Evolutionary conservation across 1,140 invertebrate species (phyloP), one percentile per base, ranked within the genome.

Genomic region (Micrasema minimum): DNA sequence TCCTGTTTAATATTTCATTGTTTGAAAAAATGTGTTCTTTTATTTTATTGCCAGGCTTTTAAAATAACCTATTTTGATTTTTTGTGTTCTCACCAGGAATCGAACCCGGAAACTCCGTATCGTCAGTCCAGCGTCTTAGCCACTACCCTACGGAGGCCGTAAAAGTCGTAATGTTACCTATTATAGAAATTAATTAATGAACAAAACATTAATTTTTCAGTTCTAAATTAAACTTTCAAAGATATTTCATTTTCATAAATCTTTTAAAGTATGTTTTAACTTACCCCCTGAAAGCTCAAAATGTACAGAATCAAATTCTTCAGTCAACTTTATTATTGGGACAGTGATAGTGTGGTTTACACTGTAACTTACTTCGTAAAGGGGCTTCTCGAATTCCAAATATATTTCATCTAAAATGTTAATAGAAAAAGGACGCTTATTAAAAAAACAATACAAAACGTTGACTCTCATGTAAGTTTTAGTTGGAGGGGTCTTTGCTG

Each of bases 401-500:
- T 22, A 43, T 22, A 20, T 26, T 62, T 41, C 57, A 45, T n/a
- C 41, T 43, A 23, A 23, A 62, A 10, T n/a, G 1, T n/a, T 26
- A 4, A 64, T 18, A 64, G 12, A 6, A 20, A 2, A 2, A 18
- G 0, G 45, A 11, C 18, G 43, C 5, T 14, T 5, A 16, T 16
- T 7, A 45, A 45, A 45, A 45, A 45, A 45, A 0, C 43, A 38
- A 38, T 5, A 5, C 5, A 38, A 38, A 38, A 38, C 37, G 37
- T 11, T 6, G 11, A 38, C 5, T 38, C 37, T 38, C 9, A 45
- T 6, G 9, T 6, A 41, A 41, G 10, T 2, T 41, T 11, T 41
- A 41, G 55, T 14, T 12, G 66, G n/a, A 18, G 55, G 31, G 4
- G 66, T 3, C 59, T 69, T 18, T 41, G 16, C 26, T n/a, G 51